These are phyloP conservation scores for Diaprepes abbreviatus DNA, from an alignment of 2,888 invertebrate genomes.

Conservation along the genomic window DNA sequence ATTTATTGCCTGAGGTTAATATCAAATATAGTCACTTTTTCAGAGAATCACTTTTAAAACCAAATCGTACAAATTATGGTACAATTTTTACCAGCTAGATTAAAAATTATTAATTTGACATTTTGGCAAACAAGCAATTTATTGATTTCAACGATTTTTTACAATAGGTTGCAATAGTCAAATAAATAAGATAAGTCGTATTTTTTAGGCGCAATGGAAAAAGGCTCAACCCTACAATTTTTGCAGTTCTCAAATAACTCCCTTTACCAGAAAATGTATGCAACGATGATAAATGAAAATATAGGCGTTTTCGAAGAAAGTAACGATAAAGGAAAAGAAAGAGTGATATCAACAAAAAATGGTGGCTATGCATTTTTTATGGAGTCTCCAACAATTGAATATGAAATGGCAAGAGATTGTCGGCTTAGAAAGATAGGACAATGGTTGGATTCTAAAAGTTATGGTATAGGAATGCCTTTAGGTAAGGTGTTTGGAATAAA, in stretches of 20 bases:
- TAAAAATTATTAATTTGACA: too few relatives aligned
- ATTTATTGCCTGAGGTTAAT: too few relatives aligned
- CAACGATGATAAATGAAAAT: slow-evolving; percentile 80
- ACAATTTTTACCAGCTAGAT: too few relatives aligned
- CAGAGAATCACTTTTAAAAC: too few relatives aligned
- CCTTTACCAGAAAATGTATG: slow-evolving; percentile 59
- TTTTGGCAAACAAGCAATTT: too few relatives aligned
- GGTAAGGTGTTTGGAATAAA: slow-evolving; percentile 75
- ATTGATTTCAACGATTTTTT: too few relatives aligned
- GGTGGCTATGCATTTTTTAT: slow-evolving; percentile 93
- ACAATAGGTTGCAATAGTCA: too few relatives aligned
- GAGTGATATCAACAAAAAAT: slow-evolving; percentile 83
- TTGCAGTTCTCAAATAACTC: slow-evolving; percentile 76
- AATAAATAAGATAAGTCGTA: too few relatives aligned
- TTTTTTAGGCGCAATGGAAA: slow-evolving; percentile 72
- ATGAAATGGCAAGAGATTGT: slow-evolving; percentile 88
- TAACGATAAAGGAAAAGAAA: slow-evolving; percentile 76
- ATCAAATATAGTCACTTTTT: too few relatives aligned
- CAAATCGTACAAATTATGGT: too few relatives aligned
- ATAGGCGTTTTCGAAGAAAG: slow-evolving; percentile 87
- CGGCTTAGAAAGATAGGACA: slow-evolving; percentile 86
- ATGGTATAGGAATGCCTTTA: slow-evolving; percentile 92
- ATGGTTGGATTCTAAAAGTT: slow-evolving; percentile 90
- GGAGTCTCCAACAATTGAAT: slow-evolving; percentile 97
- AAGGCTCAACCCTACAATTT: slow-evolving; percentile 92